Evolutionary conservation across 2,888 invertebrate genomes (phyloP).

Genomic region (Pardosa pseudoannulata): DNA sequence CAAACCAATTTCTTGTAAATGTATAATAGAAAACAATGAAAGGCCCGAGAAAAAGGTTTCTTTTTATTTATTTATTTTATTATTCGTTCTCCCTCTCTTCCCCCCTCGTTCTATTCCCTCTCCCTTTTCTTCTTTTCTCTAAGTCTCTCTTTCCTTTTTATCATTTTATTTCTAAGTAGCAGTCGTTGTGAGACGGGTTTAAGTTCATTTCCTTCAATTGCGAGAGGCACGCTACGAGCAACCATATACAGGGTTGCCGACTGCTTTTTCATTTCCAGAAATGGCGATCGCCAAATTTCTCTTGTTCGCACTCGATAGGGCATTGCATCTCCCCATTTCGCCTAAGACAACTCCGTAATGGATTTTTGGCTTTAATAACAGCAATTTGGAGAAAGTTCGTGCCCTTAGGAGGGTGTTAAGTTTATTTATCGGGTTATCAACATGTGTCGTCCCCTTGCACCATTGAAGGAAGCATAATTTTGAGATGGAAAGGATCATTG

Average conservation of each 20-base stretch:
- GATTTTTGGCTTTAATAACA: too few relatives aligned
- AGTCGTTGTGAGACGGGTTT: conserved; percentile 71
- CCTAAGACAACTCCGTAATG: too few relatives aligned
- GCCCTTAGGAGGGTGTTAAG: too few relatives aligned
- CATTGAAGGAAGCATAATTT: too few relatives aligned
- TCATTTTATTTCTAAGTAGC: conserved; percentile 70
- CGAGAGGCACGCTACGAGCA: conserved; percentile 63
- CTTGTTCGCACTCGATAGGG: too few relatives aligned
- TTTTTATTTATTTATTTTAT: conserved; percentile 14
- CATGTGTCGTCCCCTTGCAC: too few relatives aligned
- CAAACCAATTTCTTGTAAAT: conserved; percentile 72
- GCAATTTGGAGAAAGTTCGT: too few relatives aligned
- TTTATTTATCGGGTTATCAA: too few relatives aligned
- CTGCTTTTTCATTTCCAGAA: background rate
- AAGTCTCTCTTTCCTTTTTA: conserved; percentile 20
- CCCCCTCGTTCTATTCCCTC: conserved; percentile 16
- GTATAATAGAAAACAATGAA: conserved; percentile 72
- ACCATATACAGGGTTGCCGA: conserved; percentile 55
- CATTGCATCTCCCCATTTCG: too few relatives aligned
- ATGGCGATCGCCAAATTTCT: conserved; percentile 66
- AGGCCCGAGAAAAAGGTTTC: conserved; percentile 34
- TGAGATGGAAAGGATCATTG: too few relatives aligned
- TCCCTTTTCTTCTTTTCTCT: conserved; percentile 21
- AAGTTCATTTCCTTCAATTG: conserved; percentile 72
- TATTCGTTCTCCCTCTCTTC: background rate